Conservation (phyloP, 2,888 invertebrate genomes). For the Diarsia rubi region DNA sequence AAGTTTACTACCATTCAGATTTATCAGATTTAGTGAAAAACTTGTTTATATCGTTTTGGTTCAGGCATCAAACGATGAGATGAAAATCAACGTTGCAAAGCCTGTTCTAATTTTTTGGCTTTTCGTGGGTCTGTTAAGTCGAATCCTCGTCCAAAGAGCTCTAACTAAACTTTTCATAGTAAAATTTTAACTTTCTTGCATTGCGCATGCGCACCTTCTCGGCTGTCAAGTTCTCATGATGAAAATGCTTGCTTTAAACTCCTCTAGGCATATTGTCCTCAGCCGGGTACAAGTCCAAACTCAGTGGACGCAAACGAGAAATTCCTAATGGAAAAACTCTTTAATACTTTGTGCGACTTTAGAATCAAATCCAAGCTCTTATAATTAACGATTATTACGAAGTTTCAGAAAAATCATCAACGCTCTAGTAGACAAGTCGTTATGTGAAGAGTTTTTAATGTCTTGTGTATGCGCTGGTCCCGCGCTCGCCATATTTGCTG, state of each 20-base stretch:
- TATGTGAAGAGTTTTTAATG: constrained; percentile 89
- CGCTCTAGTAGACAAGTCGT: constrained; percentile 87
- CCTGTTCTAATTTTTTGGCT: neutral
- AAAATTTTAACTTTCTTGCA: neutral
- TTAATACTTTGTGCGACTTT: neutral
- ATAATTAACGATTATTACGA: neutral
- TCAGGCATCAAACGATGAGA: neutral
- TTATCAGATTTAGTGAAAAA: neutral
- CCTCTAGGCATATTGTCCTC: neutral
- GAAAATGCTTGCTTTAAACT: neutral
- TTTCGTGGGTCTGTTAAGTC: neutral
- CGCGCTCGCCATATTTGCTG: constrained; percentile 88
- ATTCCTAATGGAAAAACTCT: neutral
- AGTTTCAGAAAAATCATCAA: constrained; percentile 71
- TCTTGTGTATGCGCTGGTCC: constrained; percentile 91
- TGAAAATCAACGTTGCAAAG: neutral
- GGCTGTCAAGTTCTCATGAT: neutral
- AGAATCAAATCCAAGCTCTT: neutral
- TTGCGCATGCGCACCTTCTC: neutral
- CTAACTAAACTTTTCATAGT: neutral
- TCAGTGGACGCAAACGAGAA: neutral
- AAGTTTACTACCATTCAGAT: neutral
- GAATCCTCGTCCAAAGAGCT: too few relatives aligned
- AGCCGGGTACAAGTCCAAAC: neutral
- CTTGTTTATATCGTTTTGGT: neutral